phyloP scores from a whole-genome alignment of 2,113 vertebrate genomes.

The Amphiprion ocellaris region DNA sequence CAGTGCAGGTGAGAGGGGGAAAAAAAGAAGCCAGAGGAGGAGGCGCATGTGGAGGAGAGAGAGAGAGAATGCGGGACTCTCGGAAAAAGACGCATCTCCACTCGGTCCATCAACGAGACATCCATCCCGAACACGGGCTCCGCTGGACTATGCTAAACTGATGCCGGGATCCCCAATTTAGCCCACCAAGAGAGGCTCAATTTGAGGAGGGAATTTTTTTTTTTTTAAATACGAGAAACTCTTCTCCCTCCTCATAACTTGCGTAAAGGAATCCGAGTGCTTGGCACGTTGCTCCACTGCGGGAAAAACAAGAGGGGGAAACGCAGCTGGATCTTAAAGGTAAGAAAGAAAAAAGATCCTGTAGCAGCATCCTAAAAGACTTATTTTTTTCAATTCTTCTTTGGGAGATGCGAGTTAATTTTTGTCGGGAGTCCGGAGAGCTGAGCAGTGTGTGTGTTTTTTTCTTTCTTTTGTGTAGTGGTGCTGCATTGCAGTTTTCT shows the following conservation, averaged over 20 bases:
- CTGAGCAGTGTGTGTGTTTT: conserved; percentile 52
- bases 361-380: conserved; percentile 41
- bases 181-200: conserved; percentile 6
- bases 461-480: conserved; percentile 72
- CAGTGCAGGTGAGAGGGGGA: conserved; percentile 92
- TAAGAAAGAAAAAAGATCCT: conserved; percentile 45
- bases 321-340: conserved; percentile 65
- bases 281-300: conserved; percentile 84
- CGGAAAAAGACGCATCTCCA: conserved; percentile 85
- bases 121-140: conserved; percentile 61
- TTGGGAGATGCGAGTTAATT: conserved; percentile 45
- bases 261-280: conserved; percentile 71
- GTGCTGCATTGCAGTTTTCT: conserved; percentile 88
- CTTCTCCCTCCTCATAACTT: conserved; percentile 70
- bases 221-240: conserved; percentile 43
- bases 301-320: conserved; percentile 45
- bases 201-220: not conserved
- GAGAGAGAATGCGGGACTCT: conserved; percentile 90
- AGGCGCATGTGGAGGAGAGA: conserved; percentile 71
- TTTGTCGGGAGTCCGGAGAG: conserved; percentile 55
- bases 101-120: conserved; percentile 71
- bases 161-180: conserved; percentile 49
- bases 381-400: conserved; percentile 47
- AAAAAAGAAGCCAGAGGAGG: conserved; percentile 70
- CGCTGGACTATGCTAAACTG: conserved; percentile 63